Conservation (phyloP, 23 tunicate species). For the Trididemnum miniatum region DNA sequence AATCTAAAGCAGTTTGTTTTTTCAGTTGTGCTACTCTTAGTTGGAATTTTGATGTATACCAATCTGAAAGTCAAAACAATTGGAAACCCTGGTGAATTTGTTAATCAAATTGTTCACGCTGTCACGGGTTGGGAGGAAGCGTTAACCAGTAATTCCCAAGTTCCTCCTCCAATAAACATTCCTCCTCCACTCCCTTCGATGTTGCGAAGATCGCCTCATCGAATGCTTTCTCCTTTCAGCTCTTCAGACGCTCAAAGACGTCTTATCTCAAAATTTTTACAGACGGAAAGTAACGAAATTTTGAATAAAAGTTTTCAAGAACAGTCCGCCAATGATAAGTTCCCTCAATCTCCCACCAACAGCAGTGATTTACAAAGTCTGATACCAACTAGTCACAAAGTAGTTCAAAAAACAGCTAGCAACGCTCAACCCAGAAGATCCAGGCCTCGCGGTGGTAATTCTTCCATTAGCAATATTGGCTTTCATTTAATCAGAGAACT, state of each 20-base stretch:
- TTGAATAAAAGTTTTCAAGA: too few relatives aligned
- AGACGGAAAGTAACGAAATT: too few relatives aligned
- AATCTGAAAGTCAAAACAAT: constrained; percentile 9
- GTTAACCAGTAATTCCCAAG: not conserved
- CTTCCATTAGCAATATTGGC: too few relatives aligned
- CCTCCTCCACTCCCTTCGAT: not conserved
- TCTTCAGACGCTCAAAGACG: not conserved
- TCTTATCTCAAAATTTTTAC: not conserved
- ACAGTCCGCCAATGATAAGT: too few relatives aligned
- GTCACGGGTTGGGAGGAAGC: not conserved
- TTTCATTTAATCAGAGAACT: too few relatives aligned
- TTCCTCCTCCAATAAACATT: not conserved
- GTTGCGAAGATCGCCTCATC: not conserved
- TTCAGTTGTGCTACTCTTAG: constrained; percentile 1
- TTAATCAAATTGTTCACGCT: not conserved
- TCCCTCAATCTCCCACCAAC: too few relatives aligned
- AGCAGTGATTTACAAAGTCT: not conserved
- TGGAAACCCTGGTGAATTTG: not conserved
- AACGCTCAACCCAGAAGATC: too few relatives aligned
- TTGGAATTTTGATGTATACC: constrained; percentile 10
- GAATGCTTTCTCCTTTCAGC: too few relatives aligned
- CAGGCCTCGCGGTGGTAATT: too few relatives aligned
- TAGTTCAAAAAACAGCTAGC: too few relatives aligned
- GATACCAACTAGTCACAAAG: not conserved
- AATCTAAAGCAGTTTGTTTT: not conserved